Conservation (phyloP, 2,888 invertebrate genomes). For the Hoplodrina blanda region DNA sequence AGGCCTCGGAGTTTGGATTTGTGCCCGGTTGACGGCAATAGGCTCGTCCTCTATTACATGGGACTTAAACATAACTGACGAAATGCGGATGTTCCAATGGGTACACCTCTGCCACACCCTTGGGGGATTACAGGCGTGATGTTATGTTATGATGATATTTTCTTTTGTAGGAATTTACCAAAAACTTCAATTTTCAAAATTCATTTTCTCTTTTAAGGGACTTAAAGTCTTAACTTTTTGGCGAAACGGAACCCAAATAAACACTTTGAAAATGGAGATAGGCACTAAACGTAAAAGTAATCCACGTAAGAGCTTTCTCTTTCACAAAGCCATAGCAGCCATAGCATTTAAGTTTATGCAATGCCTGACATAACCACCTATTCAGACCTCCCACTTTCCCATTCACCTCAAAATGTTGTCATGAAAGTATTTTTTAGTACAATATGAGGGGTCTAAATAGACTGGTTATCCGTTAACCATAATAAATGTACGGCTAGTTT, state of each 20-base stretch:
- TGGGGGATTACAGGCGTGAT: too few relatives aligned
- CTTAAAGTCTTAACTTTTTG: background rate
- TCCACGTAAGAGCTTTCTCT: slow-evolving; percentile 37
- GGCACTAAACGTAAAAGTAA: slow-evolving; percentile 30
- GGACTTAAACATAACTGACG: too few relatives aligned
- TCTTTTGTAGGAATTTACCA: too few relatives aligned
- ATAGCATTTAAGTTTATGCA: background rate
- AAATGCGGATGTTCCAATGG: too few relatives aligned
- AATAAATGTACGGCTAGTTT: slow-evolving; percentile 80
- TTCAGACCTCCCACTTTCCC: background rate
- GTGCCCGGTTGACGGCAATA: too few relatives aligned
- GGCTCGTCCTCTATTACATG: too few relatives aligned
- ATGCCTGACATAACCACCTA: slow-evolving; percentile 19
- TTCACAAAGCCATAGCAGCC: slow-evolving; percentile 5
- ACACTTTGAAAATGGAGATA: slow-evolving; percentile 22
- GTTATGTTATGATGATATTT: background rate
- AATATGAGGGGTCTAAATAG: slow-evolving; percentile 48
- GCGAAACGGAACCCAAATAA: slow-evolving; percentile 11
- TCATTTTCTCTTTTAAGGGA: background rate
- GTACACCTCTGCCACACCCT: too few relatives aligned
- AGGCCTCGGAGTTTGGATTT: too few relatives aligned
- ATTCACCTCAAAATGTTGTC: slow-evolving; percentile 1
- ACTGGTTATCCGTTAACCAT: slow-evolving; percentile 71
- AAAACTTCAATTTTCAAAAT: background rate
- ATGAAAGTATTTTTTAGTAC: slow-evolving; percentile 5